phyloP scores from a whole-genome alignment of 2,888 invertebrate species.

The Gibbula magus region DNA sequence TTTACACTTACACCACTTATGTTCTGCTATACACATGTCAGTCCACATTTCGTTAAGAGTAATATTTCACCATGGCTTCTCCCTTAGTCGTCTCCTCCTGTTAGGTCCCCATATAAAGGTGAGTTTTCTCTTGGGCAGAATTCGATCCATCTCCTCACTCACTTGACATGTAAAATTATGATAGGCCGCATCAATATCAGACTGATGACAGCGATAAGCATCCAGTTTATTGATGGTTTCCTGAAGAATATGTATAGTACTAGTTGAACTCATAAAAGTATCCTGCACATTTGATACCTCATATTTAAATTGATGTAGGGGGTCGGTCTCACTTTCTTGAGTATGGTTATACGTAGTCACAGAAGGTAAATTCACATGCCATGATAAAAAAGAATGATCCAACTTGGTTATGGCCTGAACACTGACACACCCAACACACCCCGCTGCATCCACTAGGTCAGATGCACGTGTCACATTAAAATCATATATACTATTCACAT shows the following conservation, averaged over 20 bases:
- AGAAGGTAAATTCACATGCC: neutral
- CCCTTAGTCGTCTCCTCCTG: neutral
- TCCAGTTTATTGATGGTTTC: neutral
- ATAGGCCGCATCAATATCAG: neutral
- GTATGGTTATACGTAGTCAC: neutral
- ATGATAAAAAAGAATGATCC: neutral
- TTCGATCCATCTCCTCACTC: neutral
- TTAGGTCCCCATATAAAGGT: too few relatives aligned
- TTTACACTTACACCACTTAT: neutral
- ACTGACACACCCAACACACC: neutral
- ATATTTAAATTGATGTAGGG: neutral
- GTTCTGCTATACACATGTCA: neutral
- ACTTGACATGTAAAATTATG: neutral
- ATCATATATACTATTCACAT: neutral
- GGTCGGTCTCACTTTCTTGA: neutral
- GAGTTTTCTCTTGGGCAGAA: neutral
- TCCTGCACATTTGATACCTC: neutral
- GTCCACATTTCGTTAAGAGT: neutral
- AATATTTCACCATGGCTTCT: neutral
- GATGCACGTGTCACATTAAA: neutral
- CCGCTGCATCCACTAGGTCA: neutral
- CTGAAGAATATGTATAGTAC: neutral
- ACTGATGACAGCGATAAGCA: neutral
- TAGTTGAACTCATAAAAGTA: neutral
- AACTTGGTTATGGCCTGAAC: neutral